Base-by-base conservation (phyloP, 1,140 invertebrate species). In the Hypsibius dujardini region DNA sequence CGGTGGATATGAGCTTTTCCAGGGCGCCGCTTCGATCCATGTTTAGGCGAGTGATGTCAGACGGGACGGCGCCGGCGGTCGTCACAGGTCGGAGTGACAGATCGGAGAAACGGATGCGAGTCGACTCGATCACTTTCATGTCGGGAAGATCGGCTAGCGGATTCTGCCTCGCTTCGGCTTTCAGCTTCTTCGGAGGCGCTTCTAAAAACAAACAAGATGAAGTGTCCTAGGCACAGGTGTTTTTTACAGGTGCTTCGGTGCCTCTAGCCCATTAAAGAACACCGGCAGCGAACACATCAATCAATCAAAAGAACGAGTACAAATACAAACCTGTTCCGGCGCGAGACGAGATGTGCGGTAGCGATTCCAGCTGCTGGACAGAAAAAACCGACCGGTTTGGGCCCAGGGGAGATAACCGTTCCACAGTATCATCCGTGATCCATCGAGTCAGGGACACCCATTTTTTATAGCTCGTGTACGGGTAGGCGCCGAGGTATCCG, bases 401-500 rank as follows among this genome's bases (percentile, higher is more conserved):
- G 72, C 75, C 75, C 12, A 70, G 59, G 1, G 76, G 76, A 46
- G 71, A 69, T 7, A 78, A 73, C 46, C 74, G 59, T 40, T 73
- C 59, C 42, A 80, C 47, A 1, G 79, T 72, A 1, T 76, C 79
- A 81, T 85, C 82, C 74, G 84, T 85, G 1, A 95, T 85, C 76
- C 86, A 83, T 75, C 86, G 86, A 1, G 88, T 87, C 15, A 98
- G 81, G 46, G 86, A 82, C 71, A 87, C 84, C 94, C 94, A 98
- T 75, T 88, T 87, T 73, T 87, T 85, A 78, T 86, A 90, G 72
- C 86, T 86, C 74, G 94, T 87, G 81, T 88, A 94, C 14, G 94
- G 93, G 83, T 97, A 98, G 1, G 89, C 84, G 14, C 88, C 94
- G 59, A 98, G 79, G 79, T 85, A 88, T 73, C 80, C 81, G 76